These are phyloP conservation scores for Poeciliopsis turrubarensis DNA, from an alignment of 2,113 vertebrate genomes.

Conservation along the genomic window DNA sequence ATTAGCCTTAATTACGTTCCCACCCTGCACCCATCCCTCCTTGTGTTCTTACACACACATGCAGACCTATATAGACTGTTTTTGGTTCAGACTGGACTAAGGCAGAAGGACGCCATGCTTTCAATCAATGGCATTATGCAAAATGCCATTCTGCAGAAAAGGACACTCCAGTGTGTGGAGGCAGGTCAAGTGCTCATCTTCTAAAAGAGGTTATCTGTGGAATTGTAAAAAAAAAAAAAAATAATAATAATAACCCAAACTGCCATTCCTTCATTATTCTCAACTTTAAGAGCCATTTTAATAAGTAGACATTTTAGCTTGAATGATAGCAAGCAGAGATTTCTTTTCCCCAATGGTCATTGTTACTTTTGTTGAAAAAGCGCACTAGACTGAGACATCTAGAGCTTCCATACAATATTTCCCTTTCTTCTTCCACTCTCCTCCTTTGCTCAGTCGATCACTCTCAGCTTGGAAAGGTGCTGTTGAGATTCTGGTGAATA, in stretches of 20 bases:
- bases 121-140: slow-evolving; percentile 79
- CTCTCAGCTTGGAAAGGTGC: slow-evolving; percentile 49
- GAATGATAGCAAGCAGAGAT: slow-evolving; percentile 51
- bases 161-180: slow-evolving; percentile 69
- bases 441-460: slow-evolving; percentile 29
- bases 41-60: slow-evolving; percentile 7
- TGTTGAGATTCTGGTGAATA: slow-evolving; percentile 56
- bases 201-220: slow-evolving; percentile 55
- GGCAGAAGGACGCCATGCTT: slow-evolving; percentile 77
- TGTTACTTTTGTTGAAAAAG: slow-evolving; percentile 61
- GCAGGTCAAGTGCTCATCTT: slow-evolving; percentile 68
- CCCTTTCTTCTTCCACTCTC: slow-evolving; percentile 44
- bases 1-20: slow-evolving; percentile 1
- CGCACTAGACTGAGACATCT: slow-evolving; percentile 47
- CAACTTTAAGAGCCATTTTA: slow-evolving; percentile 44
- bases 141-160: slow-evolving; percentile 75
- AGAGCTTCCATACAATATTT: slow-evolving; percentile 54
- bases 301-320: slow-evolving; percentile 35
- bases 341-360: slow-evolving; percentile 57
- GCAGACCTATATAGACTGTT: slow-evolving; percentile 9
- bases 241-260: slow-evolving; percentile 41
- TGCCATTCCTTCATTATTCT: slow-evolving; percentile 32
- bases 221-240: slow-evolving; percentile 30
- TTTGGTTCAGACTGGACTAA: slow-evolving; percentile 60
- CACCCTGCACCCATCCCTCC: slow-evolving; percentile 8